phyloP scores from a whole-genome alignment of 2,888 invertebrate species.

The Hyalella azteca region DNA sequence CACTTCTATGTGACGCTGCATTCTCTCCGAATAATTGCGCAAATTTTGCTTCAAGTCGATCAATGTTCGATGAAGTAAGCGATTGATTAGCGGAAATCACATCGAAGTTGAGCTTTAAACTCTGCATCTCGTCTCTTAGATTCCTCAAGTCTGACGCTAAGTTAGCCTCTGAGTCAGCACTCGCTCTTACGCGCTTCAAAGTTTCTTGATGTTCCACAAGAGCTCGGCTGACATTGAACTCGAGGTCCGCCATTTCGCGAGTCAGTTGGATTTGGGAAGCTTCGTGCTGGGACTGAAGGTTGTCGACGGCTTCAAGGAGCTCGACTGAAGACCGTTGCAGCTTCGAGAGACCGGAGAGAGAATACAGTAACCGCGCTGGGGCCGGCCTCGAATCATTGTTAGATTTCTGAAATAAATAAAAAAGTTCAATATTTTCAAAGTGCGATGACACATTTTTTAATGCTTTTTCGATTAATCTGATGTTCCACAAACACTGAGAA shows the following conservation, averaged over 20 bases:
- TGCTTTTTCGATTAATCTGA: no score
- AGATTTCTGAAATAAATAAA: no score
- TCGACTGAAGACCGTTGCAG: slow-evolving; percentile 7
- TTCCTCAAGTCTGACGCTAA: background rate
- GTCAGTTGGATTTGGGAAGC: background rate
- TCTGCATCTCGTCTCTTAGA: background rate
- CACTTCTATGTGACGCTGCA: no score
- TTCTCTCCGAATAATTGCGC: no score
- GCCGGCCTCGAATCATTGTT: background rate
- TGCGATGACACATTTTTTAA: no score
- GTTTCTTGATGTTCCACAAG: background rate
- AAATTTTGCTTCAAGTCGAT: no score
- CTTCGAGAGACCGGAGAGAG: background rate
- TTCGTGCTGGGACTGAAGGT: slow-evolving; percentile 4
- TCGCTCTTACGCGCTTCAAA: background rate
- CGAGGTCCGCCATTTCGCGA: slow-evolving; percentile 14
- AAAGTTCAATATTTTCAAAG: no score
- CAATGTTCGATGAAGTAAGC: no score
- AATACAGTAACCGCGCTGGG: no score
- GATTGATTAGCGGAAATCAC: no score
- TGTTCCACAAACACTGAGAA: no score
- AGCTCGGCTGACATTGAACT: slow-evolving; percentile 10
- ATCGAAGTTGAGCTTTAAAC: background rate
- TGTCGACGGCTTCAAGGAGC: slow-evolving; percentile 26
- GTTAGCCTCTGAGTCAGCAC: background rate